Percentiles rank a stretch among this genome's conserved stretches.
These are phyloP conservation scores for Megastigmus dorsalis DNA, from an alignment of 2,888 invertebrate genomes.

Conservation along the genomic window DNA sequence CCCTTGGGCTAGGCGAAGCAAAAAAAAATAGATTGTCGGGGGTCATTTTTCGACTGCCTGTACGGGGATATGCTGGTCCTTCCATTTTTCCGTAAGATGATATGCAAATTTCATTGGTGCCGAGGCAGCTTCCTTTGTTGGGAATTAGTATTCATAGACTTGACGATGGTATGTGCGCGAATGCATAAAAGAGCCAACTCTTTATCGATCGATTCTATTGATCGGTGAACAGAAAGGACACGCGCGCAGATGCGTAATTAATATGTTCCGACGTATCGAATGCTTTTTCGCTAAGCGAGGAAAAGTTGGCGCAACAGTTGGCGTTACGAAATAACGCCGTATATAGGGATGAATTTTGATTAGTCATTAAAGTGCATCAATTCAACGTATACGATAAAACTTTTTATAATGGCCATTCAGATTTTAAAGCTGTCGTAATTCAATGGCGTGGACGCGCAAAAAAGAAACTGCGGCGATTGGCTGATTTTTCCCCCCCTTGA, in stretches of 20 bases:
- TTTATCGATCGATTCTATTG: constrained; percentile 4
- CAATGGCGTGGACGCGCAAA: no score
- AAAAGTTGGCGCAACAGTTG: constrained; percentile 1
- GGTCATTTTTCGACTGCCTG: constrained; percentile 23
- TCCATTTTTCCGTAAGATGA: constrained; percentile 53
- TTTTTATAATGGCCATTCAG: constrained; percentile 1
- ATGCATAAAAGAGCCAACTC: neutral
- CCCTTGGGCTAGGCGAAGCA: no score
- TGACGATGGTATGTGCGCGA: constrained; percentile 17
- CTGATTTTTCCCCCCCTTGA: neutral
- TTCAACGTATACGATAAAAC: neutral
- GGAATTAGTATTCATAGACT: constrained; percentile 38
- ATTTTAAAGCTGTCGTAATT: neutral
- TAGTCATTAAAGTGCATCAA: constrained; percentile 58
- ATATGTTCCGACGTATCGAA: no score
- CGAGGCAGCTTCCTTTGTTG: constrained; percentile 13
- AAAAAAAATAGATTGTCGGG: constrained; percentile 45
- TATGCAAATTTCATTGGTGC: constrained; percentile 57
- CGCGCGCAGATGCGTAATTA: no score
- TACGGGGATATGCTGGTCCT: constrained; percentile 2
- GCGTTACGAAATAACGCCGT: neutral
- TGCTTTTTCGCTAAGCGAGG: neutral
- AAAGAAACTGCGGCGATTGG: neutral
- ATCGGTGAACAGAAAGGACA: constrained; percentile 11
- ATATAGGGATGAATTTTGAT: constrained; percentile 53